Evolutionary conservation across 2,797 vertebrate genomes (phyloP).

Genomic region (Tiaroga cobitis): DNA sequence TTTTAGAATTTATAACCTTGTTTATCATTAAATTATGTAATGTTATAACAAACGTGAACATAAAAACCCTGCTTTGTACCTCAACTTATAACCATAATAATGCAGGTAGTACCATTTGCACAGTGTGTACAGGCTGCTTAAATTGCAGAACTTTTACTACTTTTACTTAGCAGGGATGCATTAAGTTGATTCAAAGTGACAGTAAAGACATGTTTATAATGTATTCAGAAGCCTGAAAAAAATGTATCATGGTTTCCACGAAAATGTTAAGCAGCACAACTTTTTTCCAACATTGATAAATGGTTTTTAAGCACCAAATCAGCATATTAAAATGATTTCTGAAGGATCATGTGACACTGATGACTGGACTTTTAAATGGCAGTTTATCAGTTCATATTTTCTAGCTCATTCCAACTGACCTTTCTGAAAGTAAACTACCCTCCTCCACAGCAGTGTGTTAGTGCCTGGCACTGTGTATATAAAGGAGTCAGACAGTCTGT

Average conservation of each 20-base stretch:
- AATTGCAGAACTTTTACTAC: not conserved
- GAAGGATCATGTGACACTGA: not conserved
- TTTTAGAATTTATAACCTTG: not conserved
- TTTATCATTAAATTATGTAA: not conserved
- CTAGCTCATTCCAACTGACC: not conserved
- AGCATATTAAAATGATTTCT: not conserved
- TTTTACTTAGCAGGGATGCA: not conserved
- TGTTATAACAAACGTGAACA: not conserved
- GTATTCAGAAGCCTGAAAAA: not conserved
- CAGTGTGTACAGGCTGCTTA: not conserved
- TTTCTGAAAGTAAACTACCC: not conserved
- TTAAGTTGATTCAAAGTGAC: not conserved
- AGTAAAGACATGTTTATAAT: not conserved
- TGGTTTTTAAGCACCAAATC: not conserved
- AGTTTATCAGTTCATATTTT: not conserved
- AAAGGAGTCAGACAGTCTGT: not conserved
- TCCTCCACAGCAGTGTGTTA: not conserved
- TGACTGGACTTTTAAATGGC: not conserved
- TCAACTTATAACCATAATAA: not conserved
- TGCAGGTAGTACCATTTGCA: not conserved
- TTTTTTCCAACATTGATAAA: not conserved
- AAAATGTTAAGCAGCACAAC: not conserved
- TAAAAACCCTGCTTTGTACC: not conserved
- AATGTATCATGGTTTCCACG: not conserved
- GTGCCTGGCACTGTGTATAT: slow-evolving; percentile 7